Evolutionary conservation across 2,113 vertebrate genomes (phyloP).

Genomic region (Oncorhynchus gorbuscha): DNA sequence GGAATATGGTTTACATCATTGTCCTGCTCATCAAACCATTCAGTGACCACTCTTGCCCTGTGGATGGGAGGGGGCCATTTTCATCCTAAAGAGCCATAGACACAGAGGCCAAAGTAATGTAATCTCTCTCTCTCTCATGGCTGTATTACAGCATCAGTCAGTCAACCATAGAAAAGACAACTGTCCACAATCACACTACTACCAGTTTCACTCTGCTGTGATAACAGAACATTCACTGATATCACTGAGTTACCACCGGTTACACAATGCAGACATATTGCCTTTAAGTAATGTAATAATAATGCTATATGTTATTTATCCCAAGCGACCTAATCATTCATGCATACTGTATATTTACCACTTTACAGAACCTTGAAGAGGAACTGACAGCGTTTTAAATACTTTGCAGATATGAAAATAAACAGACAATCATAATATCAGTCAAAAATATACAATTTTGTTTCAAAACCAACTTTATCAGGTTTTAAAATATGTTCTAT

Average conservation of each 20-base stretch:
- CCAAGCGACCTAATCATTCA: neutral
- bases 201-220: conserved; percentile 25
- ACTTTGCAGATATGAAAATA: too few species aligned
- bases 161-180: conserved; percentile 49
- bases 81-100: too few species aligned
- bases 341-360: neutral
- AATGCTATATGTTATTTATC: neutral
- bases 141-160: conserved; percentile 38
- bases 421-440: too few species aligned
- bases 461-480: too few species aligned
- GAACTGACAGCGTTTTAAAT: too few species aligned
- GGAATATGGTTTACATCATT: too few species aligned
- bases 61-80: too few species aligned
- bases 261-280: neutral
- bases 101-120: too few species aligned
- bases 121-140: neutral
- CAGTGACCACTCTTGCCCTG: too few species aligned
- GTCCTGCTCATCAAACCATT: too few species aligned
- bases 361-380: neutral
- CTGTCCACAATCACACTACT: conserved; percentile 31
- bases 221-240: conserved; percentile 37
- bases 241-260: neutral
- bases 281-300: neutral
- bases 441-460: rapidly evolving
- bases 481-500: too few species aligned